Percentiles rank a stretch among this genome's conserved stretches.
Evolutionary conservation across 2,888 invertebrate genomes (phyloP).

Genomic region (Zele albiditarsus): DNA sequence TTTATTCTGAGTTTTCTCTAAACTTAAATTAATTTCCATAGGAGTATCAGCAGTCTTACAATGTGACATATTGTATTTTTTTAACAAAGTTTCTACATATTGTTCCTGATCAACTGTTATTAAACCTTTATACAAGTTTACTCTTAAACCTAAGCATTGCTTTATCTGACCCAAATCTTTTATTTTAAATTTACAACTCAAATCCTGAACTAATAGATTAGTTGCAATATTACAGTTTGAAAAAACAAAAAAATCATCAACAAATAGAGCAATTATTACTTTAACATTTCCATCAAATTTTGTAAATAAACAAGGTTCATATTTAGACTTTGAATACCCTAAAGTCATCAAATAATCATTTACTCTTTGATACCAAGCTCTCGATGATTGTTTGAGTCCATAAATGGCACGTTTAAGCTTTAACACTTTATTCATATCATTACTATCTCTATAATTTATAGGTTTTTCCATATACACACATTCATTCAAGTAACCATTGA

Average conservation of each 20-base stretch:
- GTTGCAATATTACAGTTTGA: background rate
- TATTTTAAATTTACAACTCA: background rate
- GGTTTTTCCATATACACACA: slow-evolving; percentile 45
- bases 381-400: slow-evolving; percentile 44
- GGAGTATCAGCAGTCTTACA: slow-evolving; percentile 30
- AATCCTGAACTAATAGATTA: background rate
- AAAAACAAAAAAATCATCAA: background rate
- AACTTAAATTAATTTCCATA: slow-evolving; percentile 28
- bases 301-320: too few species aligned
- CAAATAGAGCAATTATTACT: background rate
- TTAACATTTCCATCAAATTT: too few species aligned
- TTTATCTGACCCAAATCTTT: background rate
- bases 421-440: slow-evolving; percentile 21
- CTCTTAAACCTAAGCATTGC: background rate
- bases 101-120: background rate
- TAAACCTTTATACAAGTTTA: background rate
- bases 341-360: too few species aligned
- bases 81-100: background rate
- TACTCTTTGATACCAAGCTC: slow-evolving; percentile 34
- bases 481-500: slow-evolving; percentile 48
- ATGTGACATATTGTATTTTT: background rate
- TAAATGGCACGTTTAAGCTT: slow-evolving; percentile 41
- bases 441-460: slow-evolving; percentile 1
- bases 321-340: too few species aligned
- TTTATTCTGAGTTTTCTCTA: too few species aligned